Conservation (phyloP, 2,113 vertebrate species). For the Montifringilla adamsi region DNA sequence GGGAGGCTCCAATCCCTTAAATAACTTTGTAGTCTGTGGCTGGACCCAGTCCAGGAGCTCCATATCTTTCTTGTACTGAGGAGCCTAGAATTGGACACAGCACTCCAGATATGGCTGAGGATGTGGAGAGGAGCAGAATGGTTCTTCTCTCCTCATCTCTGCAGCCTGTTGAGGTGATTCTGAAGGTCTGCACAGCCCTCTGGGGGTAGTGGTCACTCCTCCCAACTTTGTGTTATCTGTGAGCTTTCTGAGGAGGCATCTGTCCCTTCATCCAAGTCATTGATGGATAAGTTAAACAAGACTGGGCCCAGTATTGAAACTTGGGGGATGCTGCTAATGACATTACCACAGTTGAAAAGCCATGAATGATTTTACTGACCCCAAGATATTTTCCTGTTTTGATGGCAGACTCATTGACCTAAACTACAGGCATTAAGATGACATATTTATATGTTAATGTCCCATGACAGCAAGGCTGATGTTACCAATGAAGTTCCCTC, state of each 20-base stretch:
- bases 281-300: not conserved
- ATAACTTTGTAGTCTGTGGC: not conserved
- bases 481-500: not conserved
- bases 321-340: not conserved
- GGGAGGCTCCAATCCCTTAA: not conserved
- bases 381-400: not conserved
- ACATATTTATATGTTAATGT: not conserved
- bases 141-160: not conserved
- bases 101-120: not conserved
- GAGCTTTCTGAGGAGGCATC: not conserved
- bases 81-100: not conserved
- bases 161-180: not conserved
- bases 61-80: not conserved
- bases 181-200: not conserved
- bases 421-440: not conserved
- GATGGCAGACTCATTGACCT: rapidly evolving
- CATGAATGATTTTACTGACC: not conserved
- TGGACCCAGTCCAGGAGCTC: not conserved
- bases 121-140: not conserved
- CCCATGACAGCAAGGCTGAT: not conserved
- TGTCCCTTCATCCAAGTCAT: not conserved
- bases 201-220: not conserved
- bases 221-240: not conserved
- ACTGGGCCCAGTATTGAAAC: not conserved
- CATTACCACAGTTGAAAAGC: not conserved